Evolutionary conservation across 92 coral and sea anemone species (phyloP).

Genomic region (Paramuricea clavata): DNA sequence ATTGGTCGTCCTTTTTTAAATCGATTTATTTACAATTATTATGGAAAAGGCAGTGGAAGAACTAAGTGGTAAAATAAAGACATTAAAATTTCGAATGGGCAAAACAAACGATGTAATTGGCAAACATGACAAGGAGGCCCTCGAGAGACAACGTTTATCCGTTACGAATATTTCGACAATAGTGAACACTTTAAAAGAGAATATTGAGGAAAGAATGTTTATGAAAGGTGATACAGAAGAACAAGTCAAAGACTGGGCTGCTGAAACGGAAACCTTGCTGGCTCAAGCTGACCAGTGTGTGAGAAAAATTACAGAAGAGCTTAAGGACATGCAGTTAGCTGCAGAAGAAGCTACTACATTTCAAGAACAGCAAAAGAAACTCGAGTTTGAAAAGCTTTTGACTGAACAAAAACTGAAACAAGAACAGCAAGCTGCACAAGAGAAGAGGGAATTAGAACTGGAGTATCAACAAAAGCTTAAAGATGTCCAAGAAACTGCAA

Average conservation of each 20-base stretch:
- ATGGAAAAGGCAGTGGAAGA: constrained; percentile 28
- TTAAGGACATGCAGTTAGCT: neutral
- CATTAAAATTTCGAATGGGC: constrained; percentile 56
- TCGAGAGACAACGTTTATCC: constrained; percentile 60
- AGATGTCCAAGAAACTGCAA: neutral
- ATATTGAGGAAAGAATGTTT: constrained; percentile 69
- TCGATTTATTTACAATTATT: neutral
- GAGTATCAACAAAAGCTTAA: constrained; percentile 10
- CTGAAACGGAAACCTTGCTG: constrained; percentile 6
- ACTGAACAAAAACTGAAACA: constrained; percentile 31
- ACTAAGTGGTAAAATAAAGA: constrained; percentile 54
- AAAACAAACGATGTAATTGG: constrained; percentile 63
- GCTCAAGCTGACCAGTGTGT: constrained; percentile 50
- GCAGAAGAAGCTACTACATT: neutral
- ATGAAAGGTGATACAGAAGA: constrained; percentile 66
- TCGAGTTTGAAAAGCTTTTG: neutral
- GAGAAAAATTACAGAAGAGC: constrained; percentile 10
- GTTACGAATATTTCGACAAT: constrained; percentile 49
- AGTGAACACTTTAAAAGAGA: constrained; percentile 54
- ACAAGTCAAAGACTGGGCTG: constrained; percentile 57
- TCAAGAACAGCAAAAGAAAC: neutral
- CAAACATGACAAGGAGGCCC: constrained; percentile 52
- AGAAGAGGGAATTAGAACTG: neutral
- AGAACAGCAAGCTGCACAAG: constrained; percentile 45
- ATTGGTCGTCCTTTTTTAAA: no score